Conservation (phyloP, 2,888 invertebrate genomes). For the Prosopocoilus inquinatus region DNA sequence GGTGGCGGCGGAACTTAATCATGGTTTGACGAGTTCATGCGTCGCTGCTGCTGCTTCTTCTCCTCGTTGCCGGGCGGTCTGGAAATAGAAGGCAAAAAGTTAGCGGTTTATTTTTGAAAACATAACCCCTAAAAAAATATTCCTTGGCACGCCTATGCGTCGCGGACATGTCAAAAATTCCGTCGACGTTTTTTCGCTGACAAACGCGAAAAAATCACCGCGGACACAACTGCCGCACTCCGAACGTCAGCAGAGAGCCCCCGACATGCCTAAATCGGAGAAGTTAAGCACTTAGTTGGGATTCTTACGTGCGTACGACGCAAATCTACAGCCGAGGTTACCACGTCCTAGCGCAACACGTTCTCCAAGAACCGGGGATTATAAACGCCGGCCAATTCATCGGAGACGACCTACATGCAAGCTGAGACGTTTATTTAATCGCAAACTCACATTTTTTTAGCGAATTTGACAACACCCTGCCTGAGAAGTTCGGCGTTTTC, state of each 20-base stretch:
- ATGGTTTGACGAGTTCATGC: too few relatives aligned
- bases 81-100: slow-evolving; percentile 17
- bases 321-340: too few relatives aligned
- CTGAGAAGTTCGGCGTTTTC: slow-evolving; percentile 15
- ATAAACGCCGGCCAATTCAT: background rate
- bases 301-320: too few relatives aligned
- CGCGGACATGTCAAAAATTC: slow-evolving; percentile 15
- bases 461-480: slow-evolving; percentile 49
- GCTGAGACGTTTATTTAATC: slow-evolving; percentile 30
- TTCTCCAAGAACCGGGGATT: too few relatives aligned
- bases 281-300: too few relatives aligned
- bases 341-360: too few relatives aligned
- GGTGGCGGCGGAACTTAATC: too few relatives aligned
- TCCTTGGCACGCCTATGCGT: slow-evolving; percentile 16
- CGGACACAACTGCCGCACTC: background rate
- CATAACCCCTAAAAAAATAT: slow-evolving; percentile 16
- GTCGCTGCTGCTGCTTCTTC: too few relatives aligned
- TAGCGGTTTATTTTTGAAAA: slow-evolving; percentile 12
- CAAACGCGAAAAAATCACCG: background rate
- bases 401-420: slow-evolving; percentile 5
- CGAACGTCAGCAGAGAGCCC: background rate
- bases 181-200: slow-evolving; percentile 7
- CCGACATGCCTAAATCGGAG: background rate
- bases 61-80: slow-evolving; percentile 11
- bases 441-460: slow-evolving; percentile 46